These are phyloP conservation scores for Brachylomia viminalis DNA, from an alignment of 2,888 invertebrate species.

Conservation along the genomic window DNA sequence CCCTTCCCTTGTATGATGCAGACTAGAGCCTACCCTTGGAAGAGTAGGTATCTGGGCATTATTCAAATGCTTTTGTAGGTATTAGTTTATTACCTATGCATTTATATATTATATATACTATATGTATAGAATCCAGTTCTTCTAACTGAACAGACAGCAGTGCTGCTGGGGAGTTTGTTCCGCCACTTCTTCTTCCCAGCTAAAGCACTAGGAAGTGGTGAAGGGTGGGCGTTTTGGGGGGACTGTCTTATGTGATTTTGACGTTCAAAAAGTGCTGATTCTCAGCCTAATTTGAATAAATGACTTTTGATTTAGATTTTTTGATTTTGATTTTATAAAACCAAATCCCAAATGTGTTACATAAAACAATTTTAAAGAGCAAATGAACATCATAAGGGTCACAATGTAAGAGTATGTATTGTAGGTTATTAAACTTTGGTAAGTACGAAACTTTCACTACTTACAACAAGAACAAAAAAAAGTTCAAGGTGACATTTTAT, in stretches of 20 bases:
- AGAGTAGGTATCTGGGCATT: background rate
- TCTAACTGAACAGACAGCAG: no score
- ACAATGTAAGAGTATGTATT: background rate
- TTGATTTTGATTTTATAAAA: no score
- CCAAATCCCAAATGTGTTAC: background rate
- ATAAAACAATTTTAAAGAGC: background rate
- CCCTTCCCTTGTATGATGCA: background rate
- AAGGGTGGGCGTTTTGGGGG: no score
- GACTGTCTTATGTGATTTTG: no score
- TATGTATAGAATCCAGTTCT: no score
- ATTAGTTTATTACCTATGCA: background rate
- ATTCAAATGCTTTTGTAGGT: background rate
- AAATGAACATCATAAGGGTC: background rate
- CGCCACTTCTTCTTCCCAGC: no score
- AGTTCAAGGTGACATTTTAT: slow-evolving; percentile 23
- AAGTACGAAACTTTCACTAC: background rate
- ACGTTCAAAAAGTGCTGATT: no score
- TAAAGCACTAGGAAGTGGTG: no score
- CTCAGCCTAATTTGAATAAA: no score
- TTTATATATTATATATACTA: no score
- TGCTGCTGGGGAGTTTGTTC: no score
- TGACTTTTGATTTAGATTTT: no score
- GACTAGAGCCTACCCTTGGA: background rate
- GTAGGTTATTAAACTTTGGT: slow-evolving; percentile 34
- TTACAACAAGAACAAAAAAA: background rate